Base-by-base conservation (phyloP, 2,797 vertebrate genomes). In the Phrynocephalus forsythii region DNA sequence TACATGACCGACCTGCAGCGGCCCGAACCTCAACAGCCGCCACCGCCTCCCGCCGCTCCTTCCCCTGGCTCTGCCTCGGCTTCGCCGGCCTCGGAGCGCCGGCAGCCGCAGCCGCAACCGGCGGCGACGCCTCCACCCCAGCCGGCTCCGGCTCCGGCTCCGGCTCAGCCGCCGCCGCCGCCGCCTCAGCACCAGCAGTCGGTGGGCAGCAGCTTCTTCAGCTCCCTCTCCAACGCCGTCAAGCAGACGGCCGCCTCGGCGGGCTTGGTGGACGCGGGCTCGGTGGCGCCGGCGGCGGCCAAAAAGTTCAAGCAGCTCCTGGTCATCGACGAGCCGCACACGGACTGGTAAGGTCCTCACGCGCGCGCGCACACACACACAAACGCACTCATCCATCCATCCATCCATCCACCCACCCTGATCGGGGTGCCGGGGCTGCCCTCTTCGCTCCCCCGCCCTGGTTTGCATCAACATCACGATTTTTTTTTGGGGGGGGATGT, bases 1-100 rank as follows among this genome's bases (percentile, higher is more conserved):
- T 99, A 99, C 97, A 99, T 99, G 99, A 97, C 98, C 48, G 99
- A 99, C 95, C 98, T 99, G 95, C 99, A 99, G 97, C 97, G 98
- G 93, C 97, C 99, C 0, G 99, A 99, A 94, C 98, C 98, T 72
- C 96, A 98, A 92, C 97, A 97, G 89, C 98, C 98, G 5, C 98
- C 98, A 67, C 96, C 98, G 0, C 92, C 97, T 92, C 81, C 94
- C 24, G 86, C 90, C 33, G 90, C 91, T 38, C 84, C 91, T 91
- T 82, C 93, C 22, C 86, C 90, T 44, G 91, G 89, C 50, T 90
- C 87, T 56, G 90, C 95, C 89, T 87, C 82, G 90, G 91, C 92
- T 86, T 96, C 79, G 15, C 95, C 87, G 86, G 90, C 93, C 20
- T 93, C 97, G 82, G 96, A 97, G 75, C 96, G 97, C 11, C 28